Conservation (phyloP, 1,140 invertebrate species). For the Cydia fagiglandana region DNA sequence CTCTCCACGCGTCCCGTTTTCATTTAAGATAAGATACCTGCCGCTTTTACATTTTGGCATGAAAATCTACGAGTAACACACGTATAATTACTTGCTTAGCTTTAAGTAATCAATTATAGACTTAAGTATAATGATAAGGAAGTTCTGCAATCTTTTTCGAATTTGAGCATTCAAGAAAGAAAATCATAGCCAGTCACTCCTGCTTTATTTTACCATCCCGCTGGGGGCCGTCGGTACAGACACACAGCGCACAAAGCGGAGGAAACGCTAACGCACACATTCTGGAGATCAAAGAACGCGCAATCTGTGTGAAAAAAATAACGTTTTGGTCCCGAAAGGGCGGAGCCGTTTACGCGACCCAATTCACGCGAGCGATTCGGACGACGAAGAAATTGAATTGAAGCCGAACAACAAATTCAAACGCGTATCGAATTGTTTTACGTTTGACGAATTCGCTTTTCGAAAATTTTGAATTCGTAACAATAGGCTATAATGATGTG, state of each 20-base stretch:
- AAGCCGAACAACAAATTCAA: constrained; percentile 75
- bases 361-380: constrained; percentile 72
- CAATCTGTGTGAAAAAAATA: constrained; percentile 78
- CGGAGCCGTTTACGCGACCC: constrained; percentile 76
- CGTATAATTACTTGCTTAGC: background rate
- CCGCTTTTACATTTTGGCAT: constrained; percentile 40
- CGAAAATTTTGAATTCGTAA: constrained; percentile 73
- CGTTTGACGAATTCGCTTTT: constrained; percentile 77
- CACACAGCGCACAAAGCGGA: constrained; percentile 70
- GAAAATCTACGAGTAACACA: background rate
- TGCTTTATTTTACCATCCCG: constrained; percentile 67
- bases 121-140: background rate
- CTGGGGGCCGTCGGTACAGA: constrained; percentile 63
- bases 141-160: background rate
- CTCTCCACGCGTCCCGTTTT: constrained; percentile 46
- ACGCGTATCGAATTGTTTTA: constrained; percentile 80
- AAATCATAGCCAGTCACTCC: constrained; percentile 60
- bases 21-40: constrained; percentile 44
- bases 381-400: constrained; percentile 77
- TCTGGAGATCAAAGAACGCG: constrained; percentile 76
- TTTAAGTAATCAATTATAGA: background rate
- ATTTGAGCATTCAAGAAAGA: constrained; percentile 39
- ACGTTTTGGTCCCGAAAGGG: constrained; percentile 75
- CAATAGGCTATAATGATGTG: constrained; percentile 77
- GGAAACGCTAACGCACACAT: constrained; percentile 77